Evolutionary conservation across 2,113 vertebrate species (phyloP).

Genomic region (Labeo catla): DNA sequence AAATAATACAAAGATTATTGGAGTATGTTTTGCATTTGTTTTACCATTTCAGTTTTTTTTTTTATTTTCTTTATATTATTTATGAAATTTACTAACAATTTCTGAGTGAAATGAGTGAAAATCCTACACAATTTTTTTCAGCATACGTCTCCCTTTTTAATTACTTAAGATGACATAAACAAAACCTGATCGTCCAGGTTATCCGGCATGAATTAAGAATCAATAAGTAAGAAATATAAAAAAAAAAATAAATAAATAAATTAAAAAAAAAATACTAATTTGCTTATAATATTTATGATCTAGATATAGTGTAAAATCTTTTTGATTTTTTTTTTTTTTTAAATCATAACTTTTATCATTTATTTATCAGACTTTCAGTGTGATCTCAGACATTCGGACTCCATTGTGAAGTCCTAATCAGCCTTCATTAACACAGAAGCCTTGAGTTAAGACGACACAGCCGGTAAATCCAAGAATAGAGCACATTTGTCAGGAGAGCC

Average conservation of each 20-base stretch:
- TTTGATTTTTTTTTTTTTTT: too few species aligned
- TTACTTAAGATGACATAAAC: neutral
- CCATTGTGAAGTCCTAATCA: neutral
- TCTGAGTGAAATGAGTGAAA: neutral
- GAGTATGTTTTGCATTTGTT: neutral
- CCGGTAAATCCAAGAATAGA: constrained; percentile 52
- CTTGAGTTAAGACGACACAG: neutral
- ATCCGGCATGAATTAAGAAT: neutral
- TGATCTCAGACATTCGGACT: neutral
- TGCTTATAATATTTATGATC: too few species aligned
- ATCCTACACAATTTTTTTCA: too few species aligned
- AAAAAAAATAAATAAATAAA: too few species aligned
- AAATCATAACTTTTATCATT: neutral
- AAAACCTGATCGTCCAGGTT: neutral
- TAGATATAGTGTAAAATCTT: too few species aligned
- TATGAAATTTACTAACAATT: neutral
- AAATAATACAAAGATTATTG: neutral
- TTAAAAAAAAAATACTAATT: too few species aligned
- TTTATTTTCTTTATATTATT: neutral
- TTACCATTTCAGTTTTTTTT: neutral
- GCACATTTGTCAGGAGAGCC: constrained; percentile 3
- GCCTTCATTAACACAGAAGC: neutral
- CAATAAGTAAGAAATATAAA: neutral
- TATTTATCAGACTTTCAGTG: neutral
- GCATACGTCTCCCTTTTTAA: neutral